Conservation (phyloP, 2,888 invertebrate species). For the Lamellibrachia columna region DNA sequence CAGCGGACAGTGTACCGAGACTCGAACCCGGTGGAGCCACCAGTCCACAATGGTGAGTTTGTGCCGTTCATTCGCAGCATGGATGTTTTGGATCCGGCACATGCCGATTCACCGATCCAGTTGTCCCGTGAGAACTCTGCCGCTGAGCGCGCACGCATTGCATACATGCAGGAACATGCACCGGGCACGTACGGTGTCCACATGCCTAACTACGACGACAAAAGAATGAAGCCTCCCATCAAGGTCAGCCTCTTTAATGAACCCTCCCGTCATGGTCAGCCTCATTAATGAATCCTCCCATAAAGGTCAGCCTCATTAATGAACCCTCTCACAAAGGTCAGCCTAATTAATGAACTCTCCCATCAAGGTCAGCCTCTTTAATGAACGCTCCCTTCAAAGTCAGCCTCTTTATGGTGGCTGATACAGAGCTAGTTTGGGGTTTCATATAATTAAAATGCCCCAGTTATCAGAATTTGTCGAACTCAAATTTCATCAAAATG, state of each 20-base stretch:
- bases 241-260: slow-evolving; percentile 25
- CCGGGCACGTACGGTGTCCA: slow-evolving; percentile 58
- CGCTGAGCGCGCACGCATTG: slow-evolving; percentile 55
- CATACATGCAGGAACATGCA: slow-evolving; percentile 56
- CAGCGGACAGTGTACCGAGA: slow-evolving; percentile 32
- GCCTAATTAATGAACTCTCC: background rate
- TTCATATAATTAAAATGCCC: too few relatives aligned
- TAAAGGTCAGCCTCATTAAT: slow-evolving; percentile 24
- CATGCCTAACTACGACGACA: slow-evolving; percentile 43
- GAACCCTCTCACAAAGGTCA: slow-evolving; percentile 20
- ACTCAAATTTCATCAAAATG: too few relatives aligned
- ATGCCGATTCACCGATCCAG: slow-evolving; percentile 57
- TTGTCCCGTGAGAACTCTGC: slow-evolving; percentile 60
- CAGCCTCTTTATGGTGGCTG: background rate
- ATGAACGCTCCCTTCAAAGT: slow-evolving; percentile 7
- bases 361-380: slow-evolving; percentile 23
- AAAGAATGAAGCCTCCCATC: background rate
- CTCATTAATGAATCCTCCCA: background rate
- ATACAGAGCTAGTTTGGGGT: too few relatives aligned
- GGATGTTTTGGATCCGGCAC: slow-evolving; percentile 61
- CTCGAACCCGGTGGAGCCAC: slow-evolving; percentile 36
- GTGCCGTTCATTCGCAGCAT: slow-evolving; percentile 61
- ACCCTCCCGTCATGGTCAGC: slow-evolving; percentile 22
- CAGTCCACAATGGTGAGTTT: slow-evolving; percentile 51
- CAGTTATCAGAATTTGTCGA: too few relatives aligned